A percentile compares a stretch with the other conserved stretches of the same genome.
Evolutionary conservation across 2,797 vertebrate genomes (phyloP).

Genomic region (Philypnodon macrostomus): DNA sequence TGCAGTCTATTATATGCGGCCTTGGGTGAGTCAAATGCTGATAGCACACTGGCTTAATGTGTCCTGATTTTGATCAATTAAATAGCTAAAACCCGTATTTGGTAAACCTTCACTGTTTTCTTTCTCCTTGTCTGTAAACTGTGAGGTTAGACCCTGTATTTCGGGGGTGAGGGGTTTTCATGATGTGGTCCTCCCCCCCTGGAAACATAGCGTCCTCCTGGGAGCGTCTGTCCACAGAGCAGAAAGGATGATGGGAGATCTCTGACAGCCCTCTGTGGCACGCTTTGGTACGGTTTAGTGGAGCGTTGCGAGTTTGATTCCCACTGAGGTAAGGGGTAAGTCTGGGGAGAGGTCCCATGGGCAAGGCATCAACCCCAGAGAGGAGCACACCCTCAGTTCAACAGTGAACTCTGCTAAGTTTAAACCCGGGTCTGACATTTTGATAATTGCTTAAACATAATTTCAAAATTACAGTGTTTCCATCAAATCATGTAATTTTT

Average conservation of each 20-base stretch:
- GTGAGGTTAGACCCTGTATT: conserved; percentile 5
- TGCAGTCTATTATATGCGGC: no score
- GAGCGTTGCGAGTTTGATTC: conserved; percentile 51
- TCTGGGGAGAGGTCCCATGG: conserved; percentile 23
- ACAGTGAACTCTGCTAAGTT: no score
- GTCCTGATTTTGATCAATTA: no score
- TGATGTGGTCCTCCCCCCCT: conserved; percentile 4
- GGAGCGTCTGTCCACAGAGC: conserved; percentile 46
- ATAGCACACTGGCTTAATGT: no score
- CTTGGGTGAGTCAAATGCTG: no score
- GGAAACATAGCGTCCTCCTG: conserved; percentile 24
- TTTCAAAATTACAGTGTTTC: no score
- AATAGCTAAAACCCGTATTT: no score
- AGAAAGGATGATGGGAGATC: conserved; percentile 57
- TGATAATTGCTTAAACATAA: no score
- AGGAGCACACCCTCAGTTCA: conserved; percentile 7
- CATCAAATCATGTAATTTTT: no score
- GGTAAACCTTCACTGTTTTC: not conserved
- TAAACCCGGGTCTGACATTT: no score
- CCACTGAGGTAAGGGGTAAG: conserved; percentile 47
- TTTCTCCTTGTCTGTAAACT: not conserved
- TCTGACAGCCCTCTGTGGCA: conserved; percentile 62
- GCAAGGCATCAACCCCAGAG: not conserved
- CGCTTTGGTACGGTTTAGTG: conserved; percentile 43
- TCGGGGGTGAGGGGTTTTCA: conserved; percentile 20